Evolutionary conservation across 2,113 vertebrate species (phyloP), one percentile per base, ranked within the genome.

Genomic region (Vulpes vulpes): DNA sequence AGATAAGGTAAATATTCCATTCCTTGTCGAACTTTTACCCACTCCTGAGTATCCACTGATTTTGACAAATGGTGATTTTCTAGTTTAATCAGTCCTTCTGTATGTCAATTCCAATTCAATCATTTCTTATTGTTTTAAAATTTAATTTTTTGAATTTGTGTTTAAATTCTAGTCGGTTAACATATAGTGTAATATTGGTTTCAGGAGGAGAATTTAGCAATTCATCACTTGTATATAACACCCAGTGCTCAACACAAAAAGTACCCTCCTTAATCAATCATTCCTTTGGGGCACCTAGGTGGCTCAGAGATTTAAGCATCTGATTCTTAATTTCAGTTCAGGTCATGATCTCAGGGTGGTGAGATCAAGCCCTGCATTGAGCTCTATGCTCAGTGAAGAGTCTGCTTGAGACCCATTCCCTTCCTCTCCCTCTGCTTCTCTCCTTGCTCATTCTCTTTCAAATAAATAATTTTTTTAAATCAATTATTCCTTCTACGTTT

Each of bases 41-140:
- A 60, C 62, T 65, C 30, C 67, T 51, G 4, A 62, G 16, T 49
- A 93, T 19, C 17, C 22, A 86, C 8, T n/a, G 11, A 43, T 38
- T 84, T 49, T 93, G n/a, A 81, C 64, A 96, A 92, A 69, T 53
- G 20, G 4, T 92, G 11, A 30, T 55, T 88, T 96, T 97, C 14
- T 62, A 57, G 89, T 65, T 80, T 60, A 78, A 69, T 95, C 27
- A 64, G 49, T 59, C 8, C 27, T 65, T 30, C 17, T 11, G 3
- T 19, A 23, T 20, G 25, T 53, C 76, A 78, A 51, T 76, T 53
- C 69, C 87, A 80, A 85, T 71, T 74, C 32, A 76, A 65, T 85
- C 25, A 74, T 60, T 32, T 4, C 2, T 67, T 69, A 15, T n/a
- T n/a, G n/a, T n/a, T 4, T 69, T n/a, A 69, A 17, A 69, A 19